Base-by-base conservation (phyloP, 2,888 invertebrate species). In the Frankliniella intonsa region DNA sequence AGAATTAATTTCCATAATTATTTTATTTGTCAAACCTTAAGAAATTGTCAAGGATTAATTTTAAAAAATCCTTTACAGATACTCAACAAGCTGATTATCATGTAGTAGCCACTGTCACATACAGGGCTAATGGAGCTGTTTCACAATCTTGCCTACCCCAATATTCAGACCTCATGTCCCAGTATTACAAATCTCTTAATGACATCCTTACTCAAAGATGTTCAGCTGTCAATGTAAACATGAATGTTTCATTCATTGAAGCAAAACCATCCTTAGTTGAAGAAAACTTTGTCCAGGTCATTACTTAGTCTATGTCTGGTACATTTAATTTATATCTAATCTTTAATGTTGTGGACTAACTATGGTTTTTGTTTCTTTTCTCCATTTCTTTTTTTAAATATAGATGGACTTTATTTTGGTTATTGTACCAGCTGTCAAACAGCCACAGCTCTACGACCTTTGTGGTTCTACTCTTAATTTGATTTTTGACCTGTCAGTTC, bases 41-140 rank as follows among this genome's bases (percentile, higher is more conserved):
- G 27, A 19, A 79, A 65, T 81, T 38, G 69, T 81, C 50, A 17
- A 81, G 79, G 50, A 65, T 27, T 11, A 19, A 27, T 10, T 81
- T 81, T 80, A 80, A 81, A 81, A 82, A 80, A 12, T 38, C n/a
- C 12, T 82, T 81, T 85, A 83, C 87, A 93, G 94, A 97, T 88
- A 97, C 97, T 22, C 95, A 97, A 87, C 96, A 97, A 90, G 97
- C 97, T n/a, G 94, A 95, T 84, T 97, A 97, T 86, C 96, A 97
- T 86, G 95, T 97, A 0, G 93, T 95, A 0, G 94, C 97, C 0
- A 92, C 94, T 49, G 93, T 97, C 0, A 94, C 93, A 80, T 97
- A 97, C 87, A 91, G 97, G 83, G 96, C 96, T 17, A 95, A 97
- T 84, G 97, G 97, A 49, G 97, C 95, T 14, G 96, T 97, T 5